Conservation (phyloP, 2,888 invertebrate species). For the Aspidiotus destructor region DNA sequence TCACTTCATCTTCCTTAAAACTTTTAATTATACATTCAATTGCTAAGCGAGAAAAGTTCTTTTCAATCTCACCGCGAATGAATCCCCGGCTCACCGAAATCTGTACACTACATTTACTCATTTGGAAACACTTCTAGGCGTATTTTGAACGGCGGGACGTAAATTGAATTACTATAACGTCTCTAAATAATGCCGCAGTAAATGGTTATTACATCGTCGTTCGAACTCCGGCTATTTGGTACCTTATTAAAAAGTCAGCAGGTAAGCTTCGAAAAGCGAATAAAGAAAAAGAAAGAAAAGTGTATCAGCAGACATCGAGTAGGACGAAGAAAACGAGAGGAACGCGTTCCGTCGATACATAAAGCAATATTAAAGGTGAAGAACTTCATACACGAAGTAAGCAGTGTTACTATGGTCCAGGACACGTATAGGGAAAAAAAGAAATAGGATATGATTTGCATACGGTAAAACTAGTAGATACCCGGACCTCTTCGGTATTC, state of each 20-base stretch:
- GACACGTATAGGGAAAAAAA: slow-evolving; percentile 27
- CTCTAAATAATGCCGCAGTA: slow-evolving; percentile 11
- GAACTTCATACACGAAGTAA: slow-evolving; percentile 5
- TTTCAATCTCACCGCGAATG: no score
- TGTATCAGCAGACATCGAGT: neutral
- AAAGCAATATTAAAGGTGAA: no score
- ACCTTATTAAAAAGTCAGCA: slow-evolving; percentile 33
- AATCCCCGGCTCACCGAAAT: no score
- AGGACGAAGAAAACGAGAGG: neutral
- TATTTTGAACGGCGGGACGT: slow-evolving; percentile 8
- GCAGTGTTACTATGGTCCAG: slow-evolving; percentile 25
- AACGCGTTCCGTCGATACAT: neutral
- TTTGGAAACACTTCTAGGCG: slow-evolving; percentile 10
- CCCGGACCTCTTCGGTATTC: slow-evolving; percentile 23
- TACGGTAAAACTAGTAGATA: slow-evolving; percentile 25
- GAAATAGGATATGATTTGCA: slow-evolving; percentile 33
- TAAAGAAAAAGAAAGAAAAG: slow-evolving; percentile 6
- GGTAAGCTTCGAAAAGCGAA: slow-evolving; percentile 15
- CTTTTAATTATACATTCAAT: no score
- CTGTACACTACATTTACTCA: neutral
- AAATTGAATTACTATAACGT: slow-evolving; percentile 4
- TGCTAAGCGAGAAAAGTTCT: no score
- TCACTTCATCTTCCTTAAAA: no score
- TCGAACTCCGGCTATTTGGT: slow-evolving; percentile 15
- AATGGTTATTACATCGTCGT: slow-evolving; percentile 16